A percentile compares a stretch with the other conserved stretches of the same genome.
Conservation (phyloP, 1,140 invertebrate genomes). For the Anthonomus grandis region DNA sequence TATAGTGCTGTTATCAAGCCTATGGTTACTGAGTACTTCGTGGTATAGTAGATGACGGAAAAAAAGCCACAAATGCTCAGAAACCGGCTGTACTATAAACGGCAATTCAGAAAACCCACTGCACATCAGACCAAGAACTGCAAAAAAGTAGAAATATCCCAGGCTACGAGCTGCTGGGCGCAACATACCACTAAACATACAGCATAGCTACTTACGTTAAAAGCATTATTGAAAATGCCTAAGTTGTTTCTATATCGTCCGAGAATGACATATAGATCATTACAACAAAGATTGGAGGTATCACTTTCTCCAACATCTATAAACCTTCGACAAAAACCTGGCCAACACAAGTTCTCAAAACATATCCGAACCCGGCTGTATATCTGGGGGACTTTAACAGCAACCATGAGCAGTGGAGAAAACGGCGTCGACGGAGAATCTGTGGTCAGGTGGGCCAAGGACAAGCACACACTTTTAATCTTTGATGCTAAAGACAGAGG, state of each 20-base stretch:
- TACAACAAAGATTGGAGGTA: neutral
- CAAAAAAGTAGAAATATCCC: too few species aligned
- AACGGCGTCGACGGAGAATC: slow-evolving; percentile 8
- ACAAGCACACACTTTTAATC: slow-evolving; percentile 15
- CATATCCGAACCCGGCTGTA: slow-evolving; percentile 5
- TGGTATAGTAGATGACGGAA: too few species aligned
- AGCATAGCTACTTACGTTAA: too few species aligned
- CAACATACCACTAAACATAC: too few species aligned
- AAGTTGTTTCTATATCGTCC: neutral
- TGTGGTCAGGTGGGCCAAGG: slow-evolving; percentile 4
- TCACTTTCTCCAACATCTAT: neutral
- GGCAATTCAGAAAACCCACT: too few species aligned
- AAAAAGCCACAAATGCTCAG: too few species aligned
- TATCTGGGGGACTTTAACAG: slow-evolving; percentile 24
- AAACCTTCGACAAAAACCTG: slow-evolving; percentile 13
- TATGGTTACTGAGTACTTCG: too few species aligned
- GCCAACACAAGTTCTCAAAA: slow-evolving; percentile 4
- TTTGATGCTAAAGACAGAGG: slow-evolving; percentile 19
- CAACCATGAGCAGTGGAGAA: slow-evolving; percentile 20
- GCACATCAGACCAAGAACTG: too few species aligned
- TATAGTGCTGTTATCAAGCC: too few species aligned
- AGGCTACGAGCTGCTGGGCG: too few species aligned
- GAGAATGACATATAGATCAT: neutral
- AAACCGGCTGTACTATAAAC: too few species aligned
- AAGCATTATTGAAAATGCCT: too few species aligned